Conservation (phyloP, 2,113 vertebrate species). For the Pterocles gutturalis region DNA sequence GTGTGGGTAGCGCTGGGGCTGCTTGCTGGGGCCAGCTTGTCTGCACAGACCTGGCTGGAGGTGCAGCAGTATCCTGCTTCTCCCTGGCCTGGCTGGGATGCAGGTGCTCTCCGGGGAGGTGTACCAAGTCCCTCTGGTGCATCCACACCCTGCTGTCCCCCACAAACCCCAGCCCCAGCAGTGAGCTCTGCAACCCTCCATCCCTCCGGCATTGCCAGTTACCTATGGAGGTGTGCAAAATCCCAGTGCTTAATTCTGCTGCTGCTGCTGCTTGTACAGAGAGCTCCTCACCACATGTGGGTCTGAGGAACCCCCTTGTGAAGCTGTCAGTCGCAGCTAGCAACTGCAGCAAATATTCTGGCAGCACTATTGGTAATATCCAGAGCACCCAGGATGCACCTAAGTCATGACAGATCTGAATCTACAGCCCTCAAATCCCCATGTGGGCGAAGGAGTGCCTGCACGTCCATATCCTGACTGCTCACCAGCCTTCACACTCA, state of each 20-base stretch:
- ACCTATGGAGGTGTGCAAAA: not conserved
- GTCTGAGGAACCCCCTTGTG: not conserved
- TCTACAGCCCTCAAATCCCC: not conserved
- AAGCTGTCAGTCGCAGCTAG: not conserved
- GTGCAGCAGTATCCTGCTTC: not conserved
- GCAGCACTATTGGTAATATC: not conserved
- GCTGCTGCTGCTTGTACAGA: not conserved
- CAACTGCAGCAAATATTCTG: not conserved
- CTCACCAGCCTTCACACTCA: not conserved
- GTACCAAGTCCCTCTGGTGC: not conserved
- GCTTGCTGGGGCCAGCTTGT: not conserved
- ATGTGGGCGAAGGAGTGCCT: not conserved
- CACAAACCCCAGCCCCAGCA: not conserved
- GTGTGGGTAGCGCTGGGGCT: not conserved
- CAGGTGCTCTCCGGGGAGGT: not conserved
- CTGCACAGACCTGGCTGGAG: not conserved
- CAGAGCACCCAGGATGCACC: not conserved
- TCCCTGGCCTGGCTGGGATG: not conserved
- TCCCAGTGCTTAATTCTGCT: not conserved
- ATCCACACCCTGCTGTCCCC: not conserved
- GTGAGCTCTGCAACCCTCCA: not conserved
- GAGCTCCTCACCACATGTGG: not conserved
- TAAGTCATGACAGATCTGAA: not conserved
- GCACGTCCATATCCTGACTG: not conserved
- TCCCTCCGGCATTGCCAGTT: not conserved